These are phyloP conservation scores for Acrocephalus scirpaceus DNA, from an alignment of 2,797 vertebrate genomes.

Conservation along the genomic window DNA sequence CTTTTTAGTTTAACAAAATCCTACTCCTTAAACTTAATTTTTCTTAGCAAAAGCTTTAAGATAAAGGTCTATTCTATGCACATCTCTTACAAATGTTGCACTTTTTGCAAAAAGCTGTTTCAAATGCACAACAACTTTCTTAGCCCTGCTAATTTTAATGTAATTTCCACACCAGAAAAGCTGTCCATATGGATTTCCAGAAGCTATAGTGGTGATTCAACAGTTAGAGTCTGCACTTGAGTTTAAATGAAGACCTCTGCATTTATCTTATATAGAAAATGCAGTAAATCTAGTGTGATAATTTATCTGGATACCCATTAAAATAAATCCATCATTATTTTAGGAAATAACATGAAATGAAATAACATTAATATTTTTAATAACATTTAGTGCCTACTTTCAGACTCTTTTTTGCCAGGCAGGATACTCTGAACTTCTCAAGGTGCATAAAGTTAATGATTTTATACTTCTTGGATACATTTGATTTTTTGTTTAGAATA, in stretches of 20 bases:
- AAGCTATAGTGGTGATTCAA: not conserved
- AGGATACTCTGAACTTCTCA: not conserved
- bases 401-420: not conserved
- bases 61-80: not conserved
- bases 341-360: not conserved
- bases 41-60: not conserved
- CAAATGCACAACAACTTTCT: not conserved
- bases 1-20: not conserved
- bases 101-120: not conserved
- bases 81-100: not conserved
- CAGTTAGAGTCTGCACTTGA: not conserved
- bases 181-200: not conserved
- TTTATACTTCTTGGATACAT: not conserved
- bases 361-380: not conserved
- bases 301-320: not conserved
- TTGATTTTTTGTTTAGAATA: not conserved
- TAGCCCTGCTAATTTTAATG: not conserved
- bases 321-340: constrained; percentile 11
- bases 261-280: not conserved
- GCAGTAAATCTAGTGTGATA: not conserved
- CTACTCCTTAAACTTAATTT: not conserved
- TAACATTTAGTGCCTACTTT: not conserved
- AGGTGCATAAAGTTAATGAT: not conserved
- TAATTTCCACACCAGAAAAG: not conserved
- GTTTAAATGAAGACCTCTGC: not conserved